Evolutionary conservation across 2,797 vertebrate species (phyloP), one percentile per base, ranked within the genome.

Genomic region (Lindbergichthys nudifrons): DNA sequence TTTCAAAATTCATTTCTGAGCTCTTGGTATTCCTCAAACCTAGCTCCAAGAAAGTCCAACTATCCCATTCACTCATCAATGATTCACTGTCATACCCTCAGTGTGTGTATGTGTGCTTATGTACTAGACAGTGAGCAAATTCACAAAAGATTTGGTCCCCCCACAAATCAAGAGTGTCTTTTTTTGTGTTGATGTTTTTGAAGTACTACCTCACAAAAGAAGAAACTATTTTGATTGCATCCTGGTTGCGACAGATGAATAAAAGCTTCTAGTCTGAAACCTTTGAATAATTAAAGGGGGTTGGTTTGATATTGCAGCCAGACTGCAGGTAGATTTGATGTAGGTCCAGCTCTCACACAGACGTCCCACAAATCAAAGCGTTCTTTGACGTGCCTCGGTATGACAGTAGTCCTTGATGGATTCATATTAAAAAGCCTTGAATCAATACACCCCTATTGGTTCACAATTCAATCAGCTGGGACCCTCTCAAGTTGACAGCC

Each of bases 341-440:
- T 50, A 43, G 41, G 61, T 76, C 70, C 65, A 73, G 67, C 62
- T 80, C 58, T 51, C 78, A 65, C 62, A 41, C 54, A 82, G 76
- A 80, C 21, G 18, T 67, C 73, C 59, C 42, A 67, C 65, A 73
- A 87, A 88, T 88, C 85, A 87, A 87, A 89, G 85, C 41, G 2
- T 60, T 51, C 62, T 81, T 74, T 86, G 81, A 86, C 70, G 18
- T 50, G 46, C 11, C 30, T 47, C 42, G 45, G 23, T 32, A 58
- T 75, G 65, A 82, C 78, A 79, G 51, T 80, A 64, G 60, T 70
- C 73, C 59, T 84, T 87, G 74, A 82, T 77, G 57, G 52, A 23
- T 58, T 78, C 60, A 70, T 68, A 74, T 66, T 76, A 80, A 50
- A 59, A 82, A 21, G 43, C 14, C 57, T 57, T 70, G 65, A 45